Evolutionary conservation across 1,140 invertebrate species (phyloP).

Genomic region (Gryon sp.): DNA sequence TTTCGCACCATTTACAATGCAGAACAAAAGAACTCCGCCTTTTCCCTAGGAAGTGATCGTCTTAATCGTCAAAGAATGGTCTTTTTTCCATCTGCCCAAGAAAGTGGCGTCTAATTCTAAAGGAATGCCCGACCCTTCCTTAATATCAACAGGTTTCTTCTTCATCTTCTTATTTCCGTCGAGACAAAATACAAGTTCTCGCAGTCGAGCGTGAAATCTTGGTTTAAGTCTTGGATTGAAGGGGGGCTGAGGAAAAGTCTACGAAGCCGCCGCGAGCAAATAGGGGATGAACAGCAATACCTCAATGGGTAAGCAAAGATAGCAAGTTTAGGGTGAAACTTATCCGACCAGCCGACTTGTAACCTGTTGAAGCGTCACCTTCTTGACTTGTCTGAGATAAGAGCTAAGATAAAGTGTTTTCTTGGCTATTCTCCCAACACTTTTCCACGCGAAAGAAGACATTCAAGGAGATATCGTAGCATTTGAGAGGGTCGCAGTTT

Average conservation of each 20-base stretch:
- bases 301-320: conserved; percentile 68
- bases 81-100: conserved; percentile 23
- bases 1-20: conserved; percentile 36
- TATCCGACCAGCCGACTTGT: conserved; percentile 60
- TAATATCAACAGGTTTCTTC: conserved; percentile 69
- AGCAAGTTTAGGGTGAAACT: conserved; percentile 65
- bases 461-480: conserved; percentile 21
- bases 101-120: conserved; percentile 21
- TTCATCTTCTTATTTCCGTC: conserved; percentile 37
- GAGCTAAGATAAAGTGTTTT: conserved; percentile 74
- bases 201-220: conserved; percentile 74
- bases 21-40: conserved; percentile 15
- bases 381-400: conserved; percentile 52
- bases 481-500: too few species aligned
- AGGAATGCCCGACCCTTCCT: conserved; percentile 54
- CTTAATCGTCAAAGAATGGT: conserved; percentile 50
- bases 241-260: conserved; percentile 73
- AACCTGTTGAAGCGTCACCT: conserved; percentile 74
- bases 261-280: conserved; percentile 62
- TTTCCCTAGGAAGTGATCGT: conserved; percentile 24
- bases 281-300: conserved; percentile 62
- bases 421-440: conserved; percentile 65
- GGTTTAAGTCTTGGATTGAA: conserved; percentile 69
- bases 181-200: conserved; percentile 27
- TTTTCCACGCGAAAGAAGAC: conserved; percentile 38